Conservation (phyloP, 2,888 invertebrate species). For the Belgica antarctica region DNA sequence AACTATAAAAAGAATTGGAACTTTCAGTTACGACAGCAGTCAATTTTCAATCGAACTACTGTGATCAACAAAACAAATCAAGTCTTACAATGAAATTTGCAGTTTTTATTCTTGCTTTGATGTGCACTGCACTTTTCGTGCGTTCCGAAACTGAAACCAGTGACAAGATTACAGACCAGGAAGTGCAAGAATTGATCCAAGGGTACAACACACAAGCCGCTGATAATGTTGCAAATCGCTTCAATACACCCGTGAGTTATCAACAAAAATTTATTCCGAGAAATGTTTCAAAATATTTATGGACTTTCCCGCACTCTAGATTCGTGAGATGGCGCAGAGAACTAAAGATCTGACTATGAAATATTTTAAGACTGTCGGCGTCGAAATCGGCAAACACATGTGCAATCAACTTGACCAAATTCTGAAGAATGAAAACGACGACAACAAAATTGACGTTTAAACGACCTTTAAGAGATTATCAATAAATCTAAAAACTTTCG, state of each 20-base stretch:
- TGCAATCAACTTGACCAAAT: slow-evolving; percentile 27
- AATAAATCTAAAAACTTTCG: too few species aligned
- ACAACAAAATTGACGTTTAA: too few species aligned
- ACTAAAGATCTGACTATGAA: slow-evolving; percentile 30
- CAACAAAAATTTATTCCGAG: not conserved
- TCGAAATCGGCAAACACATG: slow-evolving; percentile 28
- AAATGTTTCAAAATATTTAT: not conserved
- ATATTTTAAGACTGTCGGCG: slow-evolving; percentile 29
- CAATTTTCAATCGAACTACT: not conserved
- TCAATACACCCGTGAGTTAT: slow-evolving; percentile 30
- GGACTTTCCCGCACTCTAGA: not conserved
- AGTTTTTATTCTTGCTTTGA: not conserved
- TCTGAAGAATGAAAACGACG: too few species aligned
- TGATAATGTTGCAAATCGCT: too few species aligned
- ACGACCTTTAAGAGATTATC: too few species aligned
- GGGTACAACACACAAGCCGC: slow-evolving; percentile 6
- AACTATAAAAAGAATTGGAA: too few species aligned
- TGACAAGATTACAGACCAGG: slow-evolving; percentile 7
- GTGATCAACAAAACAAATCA: not conserved
- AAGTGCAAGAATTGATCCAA: slow-evolving; percentile 8
- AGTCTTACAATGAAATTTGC: not conserved
- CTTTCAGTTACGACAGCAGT: too few species aligned
- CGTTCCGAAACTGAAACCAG: not conserved
- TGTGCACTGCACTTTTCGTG: not conserved
- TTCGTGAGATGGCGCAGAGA: slow-evolving; percentile 33